These are phyloP conservation scores for Furnarius figulus DNA, from an alignment of 2,113 vertebrate species.

Conservation along the genomic window DNA sequence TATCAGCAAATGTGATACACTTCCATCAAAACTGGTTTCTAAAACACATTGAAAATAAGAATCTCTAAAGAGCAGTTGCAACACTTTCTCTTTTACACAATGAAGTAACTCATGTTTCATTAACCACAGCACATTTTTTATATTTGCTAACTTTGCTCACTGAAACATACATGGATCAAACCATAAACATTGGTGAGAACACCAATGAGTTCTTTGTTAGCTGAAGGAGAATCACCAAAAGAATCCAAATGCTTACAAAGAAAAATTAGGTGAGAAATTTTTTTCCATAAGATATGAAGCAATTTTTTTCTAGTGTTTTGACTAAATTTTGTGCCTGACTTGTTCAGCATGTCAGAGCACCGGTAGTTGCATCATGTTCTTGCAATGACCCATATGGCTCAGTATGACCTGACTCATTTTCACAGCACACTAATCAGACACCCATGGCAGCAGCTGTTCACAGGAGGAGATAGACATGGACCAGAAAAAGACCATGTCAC, in stretches of 20 bases:
- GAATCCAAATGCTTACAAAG: not conserved
- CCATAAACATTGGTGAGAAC: not conserved
- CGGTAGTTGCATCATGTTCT: not conserved
- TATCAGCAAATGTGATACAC: not conserved
- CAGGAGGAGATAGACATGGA: not conserved
- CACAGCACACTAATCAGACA: not conserved
- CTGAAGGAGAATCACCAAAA: not conserved
- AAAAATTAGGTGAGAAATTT: not conserved
- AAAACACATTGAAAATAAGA: not conserved
- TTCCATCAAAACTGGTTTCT: not conserved
- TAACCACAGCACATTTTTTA: conserved; percentile 31
- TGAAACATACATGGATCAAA: conserved; percentile 21
- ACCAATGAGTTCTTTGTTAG: not conserved
- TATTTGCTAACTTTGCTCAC: not conserved
- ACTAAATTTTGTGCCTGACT: not conserved
- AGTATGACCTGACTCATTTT: not conserved
- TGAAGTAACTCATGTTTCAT: conserved; percentile 13
- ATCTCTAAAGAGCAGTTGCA: conserved; percentile 21
- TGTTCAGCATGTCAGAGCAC: not conserved
- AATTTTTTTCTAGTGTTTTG: not conserved
- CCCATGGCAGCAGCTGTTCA: not conserved
- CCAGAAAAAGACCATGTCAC: not conserved
- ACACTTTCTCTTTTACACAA: not conserved
- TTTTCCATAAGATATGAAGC: not conserved
- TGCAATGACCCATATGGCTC: not conserved